phyloP scores from a whole-genome alignment of 1,140 invertebrate species.

The Heliconius congener region DNA sequence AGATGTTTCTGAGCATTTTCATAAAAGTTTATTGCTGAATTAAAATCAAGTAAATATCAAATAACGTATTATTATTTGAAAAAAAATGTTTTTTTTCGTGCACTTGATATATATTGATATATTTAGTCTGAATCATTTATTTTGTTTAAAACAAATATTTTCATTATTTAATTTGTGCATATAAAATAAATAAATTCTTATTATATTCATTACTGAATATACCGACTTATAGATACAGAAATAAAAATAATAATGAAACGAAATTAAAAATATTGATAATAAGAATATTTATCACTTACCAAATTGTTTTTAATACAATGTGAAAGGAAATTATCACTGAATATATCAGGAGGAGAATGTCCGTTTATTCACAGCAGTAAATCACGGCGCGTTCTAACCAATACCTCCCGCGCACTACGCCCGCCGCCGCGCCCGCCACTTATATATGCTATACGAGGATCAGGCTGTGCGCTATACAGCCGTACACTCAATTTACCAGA shows the following conservation, averaged over 20 bases:
- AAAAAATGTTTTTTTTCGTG: background rate
- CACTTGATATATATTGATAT: background rate
- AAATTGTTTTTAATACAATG: slow-evolving; percentile 1
- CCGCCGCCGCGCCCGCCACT: slow-evolving; percentile 52
- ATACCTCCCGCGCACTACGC: slow-evolving; percentile 58
- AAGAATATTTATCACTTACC: slow-evolving; percentile 24
- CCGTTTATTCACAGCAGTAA: slow-evolving; percentile 34
- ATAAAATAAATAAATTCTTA: too few species aligned
- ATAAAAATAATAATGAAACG: background rate
- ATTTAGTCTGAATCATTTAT: background rate
- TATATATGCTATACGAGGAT: slow-evolving; percentile 62
- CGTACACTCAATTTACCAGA: slow-evolving; percentile 56
- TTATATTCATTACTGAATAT: too few species aligned
- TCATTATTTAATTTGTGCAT: background rate
- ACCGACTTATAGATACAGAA: background rate
- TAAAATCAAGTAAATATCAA: background rate
- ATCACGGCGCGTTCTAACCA: slow-evolving; percentile 48
- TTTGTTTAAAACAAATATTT: background rate
- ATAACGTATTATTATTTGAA: background rate
- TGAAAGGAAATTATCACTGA: slow-evolving; percentile 17
- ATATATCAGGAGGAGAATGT: slow-evolving; percentile 12
- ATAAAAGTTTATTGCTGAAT: background rate
- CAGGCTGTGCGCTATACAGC: slow-evolving; percentile 46
- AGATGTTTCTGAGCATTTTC: background rate
- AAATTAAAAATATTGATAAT: background rate